Evolutionary conservation across 2,797 vertebrate species (phyloP), one percentile per base, ranked within the genome.

Genomic region (Lithobates pipiens): DNA sequence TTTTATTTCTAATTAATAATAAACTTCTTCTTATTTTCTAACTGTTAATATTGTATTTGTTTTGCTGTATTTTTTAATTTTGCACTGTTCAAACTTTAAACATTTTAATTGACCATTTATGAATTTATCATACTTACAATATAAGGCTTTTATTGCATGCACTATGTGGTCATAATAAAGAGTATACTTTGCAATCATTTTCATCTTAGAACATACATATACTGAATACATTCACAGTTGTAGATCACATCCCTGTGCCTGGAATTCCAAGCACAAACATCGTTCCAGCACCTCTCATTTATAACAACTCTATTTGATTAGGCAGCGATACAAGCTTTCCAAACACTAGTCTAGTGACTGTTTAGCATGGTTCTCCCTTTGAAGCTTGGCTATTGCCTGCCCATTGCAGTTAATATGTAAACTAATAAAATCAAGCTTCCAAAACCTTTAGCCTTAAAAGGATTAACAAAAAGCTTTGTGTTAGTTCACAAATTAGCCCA

Each of bases 341-440:
- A 81, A 82, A 77, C 80, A 71, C 68, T 36, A 50, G 7, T 73
- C 46, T 65, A 77, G 85, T 72, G 50, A 67, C 57, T 79, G 18
- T 78, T 73, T 76, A 78, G 74, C 36, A 71, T 63, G 65, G 63
- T 42, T 61, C 4, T 29, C 21, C 16, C 67, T 86, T 76, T 77
- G 68, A 82, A 76, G 79, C 39, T 77, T 23, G 39, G 79, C 25
- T 77, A 73, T 16, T 82, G 18, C 57, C 34, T 65, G 25, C 15
- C 27, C 63, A 83, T 73, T 73, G 23, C 63, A 73, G 85, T 83
- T 83, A 86, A 86, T 86, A 68, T 86, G 50, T 86, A 82, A 86
- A 83, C 80, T 74, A 65, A 54, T 65, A 16, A 42, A n/a, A 25
- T 9, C 16, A 39, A 54, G 67, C 8, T 72, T 42, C 32, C 68